Conservation (phyloP, 2,888 invertebrate species). For the Bhutanitis thaidina region DNA sequence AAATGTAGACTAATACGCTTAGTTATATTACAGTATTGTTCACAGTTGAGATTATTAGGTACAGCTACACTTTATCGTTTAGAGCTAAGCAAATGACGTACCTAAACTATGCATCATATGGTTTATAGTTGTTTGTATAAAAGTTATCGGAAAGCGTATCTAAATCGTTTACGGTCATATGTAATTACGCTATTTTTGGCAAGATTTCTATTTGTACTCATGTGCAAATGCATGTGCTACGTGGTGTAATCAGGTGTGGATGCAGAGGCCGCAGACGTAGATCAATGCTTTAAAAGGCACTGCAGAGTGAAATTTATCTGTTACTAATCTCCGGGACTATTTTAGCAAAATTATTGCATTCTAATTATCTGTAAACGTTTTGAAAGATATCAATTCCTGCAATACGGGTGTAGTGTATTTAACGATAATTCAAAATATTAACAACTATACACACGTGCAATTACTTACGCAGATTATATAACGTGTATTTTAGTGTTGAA, state of each 20-base stretch:
- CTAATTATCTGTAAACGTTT: constrained; percentile 10
- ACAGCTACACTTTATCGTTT: not conserved
- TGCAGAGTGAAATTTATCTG: too few relatives aligned
- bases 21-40: not conserved
- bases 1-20: too few relatives aligned
- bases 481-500: too few relatives aligned
- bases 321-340: not conserved
- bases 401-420: not conserved
- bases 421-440: too few relatives aligned
- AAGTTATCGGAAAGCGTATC: not conserved
- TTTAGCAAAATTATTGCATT: constrained; percentile 6
- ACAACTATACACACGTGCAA: too few relatives aligned
- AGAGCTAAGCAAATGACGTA: not conserved
- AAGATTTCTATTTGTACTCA: constrained; percentile 59
- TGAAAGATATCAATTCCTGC: constrained; percentile 20
- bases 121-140: not conserved
- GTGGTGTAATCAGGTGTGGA: not conserved
- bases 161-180: constrained; percentile 4
- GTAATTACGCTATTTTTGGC: constrained; percentile 44
- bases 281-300: too few relatives aligned
- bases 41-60: not conserved
- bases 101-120: not conserved
- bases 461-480: too few relatives aligned
- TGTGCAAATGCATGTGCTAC: constrained; percentile 34
- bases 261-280: too few relatives aligned